Base-by-base conservation (phyloP, 30 jellyfish, hydroid and myxozoan genomes). In the Phacellophora camtschatica region DNA sequence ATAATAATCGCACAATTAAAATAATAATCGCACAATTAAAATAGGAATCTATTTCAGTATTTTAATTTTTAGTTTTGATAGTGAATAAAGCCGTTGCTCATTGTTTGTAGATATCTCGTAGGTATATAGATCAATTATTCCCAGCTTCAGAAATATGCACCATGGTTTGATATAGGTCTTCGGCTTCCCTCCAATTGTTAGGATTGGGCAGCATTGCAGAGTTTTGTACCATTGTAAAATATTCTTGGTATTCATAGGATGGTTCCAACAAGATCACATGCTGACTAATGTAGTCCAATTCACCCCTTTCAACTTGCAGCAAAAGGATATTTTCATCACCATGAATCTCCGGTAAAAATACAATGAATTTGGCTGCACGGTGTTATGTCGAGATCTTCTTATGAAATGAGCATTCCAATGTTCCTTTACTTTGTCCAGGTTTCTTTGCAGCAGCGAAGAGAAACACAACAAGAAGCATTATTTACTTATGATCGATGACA, bases 111-210 rank as follows among this genome's bases (percentile, higher is more conserved):
- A 27, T 59, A 1, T 59, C 28, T 24, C 35, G 0, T 64, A 19
- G 2, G 5, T 2, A 64, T 30, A n/a, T 57, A 7, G 72, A 20
- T 64, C 78, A 64, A 64, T 48, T 57, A 64, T 32, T 33, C 39
- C 55, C 78, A 29, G 59, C 78, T 64, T 41, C 55, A 41, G 55
- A 41, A 41, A 41, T 41, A 18, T 25, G 59, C 59, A 64, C 15
- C 58, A 64, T 55, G 31, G 59, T 64, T 29, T 64, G 35, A 64
- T 64, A 64, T 35, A 64, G 12, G 1, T 12, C 19, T 32, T 19
- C 1, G 0, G 74, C 74, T 59, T 59, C 74, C 33, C 33, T 27
- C 74, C 48, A 59, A 29, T 27, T 59, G 28, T 22, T 59, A 16
- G 74, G 74, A 16, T 27, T 23, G 28, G 42, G 28, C 33, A 59